Evolutionary conservation across 2,113 vertebrate species (phyloP).

Genomic region (Crotalus viridis): DNA sequence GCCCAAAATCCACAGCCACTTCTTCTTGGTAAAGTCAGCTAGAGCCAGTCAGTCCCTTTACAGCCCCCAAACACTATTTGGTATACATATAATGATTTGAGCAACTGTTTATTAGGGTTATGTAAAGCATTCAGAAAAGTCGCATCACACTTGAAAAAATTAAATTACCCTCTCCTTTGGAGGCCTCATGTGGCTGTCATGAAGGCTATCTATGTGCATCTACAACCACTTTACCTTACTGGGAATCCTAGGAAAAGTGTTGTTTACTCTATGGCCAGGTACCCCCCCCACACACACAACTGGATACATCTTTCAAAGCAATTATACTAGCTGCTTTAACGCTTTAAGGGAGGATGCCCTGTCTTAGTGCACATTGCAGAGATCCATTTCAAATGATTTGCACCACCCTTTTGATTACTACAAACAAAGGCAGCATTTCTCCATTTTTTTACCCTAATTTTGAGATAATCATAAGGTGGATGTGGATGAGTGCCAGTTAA

Average conservation of each 20-base stretch:
- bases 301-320: neutral
- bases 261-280: neutral
- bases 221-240: neutral
- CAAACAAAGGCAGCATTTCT: neutral
- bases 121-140: neutral
- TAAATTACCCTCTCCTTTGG: neutral
- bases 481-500: neutral
- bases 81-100: neutral
- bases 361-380: neutral
- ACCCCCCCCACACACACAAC: neutral
- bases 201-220: neutral
- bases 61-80: neutral
- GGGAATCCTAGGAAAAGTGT: neutral
- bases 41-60: neutral
- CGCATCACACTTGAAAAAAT: neutral
- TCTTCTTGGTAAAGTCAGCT: neutral
- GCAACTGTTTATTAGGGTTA: neutral
- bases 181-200: neutral
- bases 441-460: neutral
- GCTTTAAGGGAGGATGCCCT: neutral
- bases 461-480: neutral
- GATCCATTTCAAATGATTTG: neutral
- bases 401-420: neutral
- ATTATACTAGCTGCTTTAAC: neutral
- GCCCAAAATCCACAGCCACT: neutral